Base-by-base conservation (phyloP, 2,113 vertebrate species). In the Copsychus sechellarum region DNA sequence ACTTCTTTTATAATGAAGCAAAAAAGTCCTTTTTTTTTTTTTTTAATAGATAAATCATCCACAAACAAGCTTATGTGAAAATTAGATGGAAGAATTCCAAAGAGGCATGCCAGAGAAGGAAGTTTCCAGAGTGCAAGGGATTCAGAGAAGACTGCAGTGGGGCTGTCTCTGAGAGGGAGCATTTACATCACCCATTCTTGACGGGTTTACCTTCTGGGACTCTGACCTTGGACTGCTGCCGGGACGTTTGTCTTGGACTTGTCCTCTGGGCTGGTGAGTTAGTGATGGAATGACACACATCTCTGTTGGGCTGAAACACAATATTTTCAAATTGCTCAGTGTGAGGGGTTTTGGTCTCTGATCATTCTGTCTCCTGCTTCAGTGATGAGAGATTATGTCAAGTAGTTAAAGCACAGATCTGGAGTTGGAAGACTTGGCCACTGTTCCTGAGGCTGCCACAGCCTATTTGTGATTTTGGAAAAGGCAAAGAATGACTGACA, bases 71-170 rank as follows among this genome's bases (percentile, higher is more conserved):
- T 81, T 83, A 91, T 92, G 90, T 88, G 92, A 88, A 91, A 93
- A 90, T 45, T 38, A 78, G 71, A 66, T 73, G 74, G 67, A 92
- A 70, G 71, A 82, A 86, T 36, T 78, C 85, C 76, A 86, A 88
- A 72, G 64, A 94, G 76, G 64, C 79, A 78, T 93, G 94, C 88
- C 90, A 88, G 90, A 78, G 88, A 74, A 96, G 90, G 88, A 86
- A 90, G 82, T 79, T 31, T 58, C 43, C 19, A 6, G 70, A 82
- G 56, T 88, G 48, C 71, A 70, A n/a, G 54, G 76, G 25, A 21
- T 92, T 86, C 90, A 86, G 43, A 78, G 85, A 83, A 92, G 71
- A 42, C 81, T 91, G 81, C 89, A 80, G 84, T 38, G 58, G 94
- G 90, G 77, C 84, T 92, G 57, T 58, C 74, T 90, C 16, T 94